These are phyloP conservation scores for Drosophila recens DNA, from an alignment of 2,888 invertebrate genomes.

Conservation along the genomic window DNA sequence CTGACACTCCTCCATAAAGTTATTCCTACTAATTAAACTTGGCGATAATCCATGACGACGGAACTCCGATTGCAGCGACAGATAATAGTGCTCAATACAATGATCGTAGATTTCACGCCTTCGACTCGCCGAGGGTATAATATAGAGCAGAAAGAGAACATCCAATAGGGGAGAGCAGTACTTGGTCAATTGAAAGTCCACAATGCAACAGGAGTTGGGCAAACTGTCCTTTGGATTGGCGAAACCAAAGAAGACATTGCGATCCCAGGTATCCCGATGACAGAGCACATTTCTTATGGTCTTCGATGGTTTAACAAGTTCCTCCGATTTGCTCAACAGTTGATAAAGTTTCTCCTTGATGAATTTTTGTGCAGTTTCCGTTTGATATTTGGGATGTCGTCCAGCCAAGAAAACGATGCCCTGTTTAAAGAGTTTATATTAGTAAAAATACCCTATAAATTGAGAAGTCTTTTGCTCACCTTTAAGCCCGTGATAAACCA, in stretches of 20 bases:
- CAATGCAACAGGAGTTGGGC: slow-evolving; percentile 85
- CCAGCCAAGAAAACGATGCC: slow-evolving; percentile 73
- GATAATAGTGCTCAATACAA: slow-evolving; percentile 85
- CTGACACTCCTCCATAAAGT: slow-evolving; percentile 82
- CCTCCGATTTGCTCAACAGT: slow-evolving; percentile 60
- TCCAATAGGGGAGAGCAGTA: slow-evolving; percentile 87
- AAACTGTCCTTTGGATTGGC: slow-evolving; percentile 64
- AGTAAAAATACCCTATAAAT: not conserved
- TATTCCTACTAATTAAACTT: slow-evolving; percentile 74
- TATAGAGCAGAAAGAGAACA: slow-evolving; percentile 85
- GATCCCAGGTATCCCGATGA: slow-evolving; percentile 84
- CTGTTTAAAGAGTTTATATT: slow-evolving; percentile 42
- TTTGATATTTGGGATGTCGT: slow-evolving; percentile 75
- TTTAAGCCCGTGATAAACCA: slow-evolving; percentile 77
- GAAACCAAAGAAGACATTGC: slow-evolving; percentile 83
- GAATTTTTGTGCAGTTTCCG: slow-evolving; percentile 54
- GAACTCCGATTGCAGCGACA: slow-evolving; percentile 67
- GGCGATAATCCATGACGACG: slow-evolving; percentile 15
- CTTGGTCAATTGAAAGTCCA: slow-evolving; percentile 87
- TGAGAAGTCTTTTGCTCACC: slow-evolving; percentile 43
- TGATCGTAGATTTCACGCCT: slow-evolving; percentile 80
- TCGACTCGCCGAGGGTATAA: slow-evolving; percentile 84
- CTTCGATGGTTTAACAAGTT: slow-evolving; percentile 75
- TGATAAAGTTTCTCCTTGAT: slow-evolving; percentile 68
- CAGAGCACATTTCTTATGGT: slow-evolving; percentile 85